Evolutionary conservation across 2,797 vertebrate species (phyloP).

Genomic region (Catostomus latipinnis): DNA sequence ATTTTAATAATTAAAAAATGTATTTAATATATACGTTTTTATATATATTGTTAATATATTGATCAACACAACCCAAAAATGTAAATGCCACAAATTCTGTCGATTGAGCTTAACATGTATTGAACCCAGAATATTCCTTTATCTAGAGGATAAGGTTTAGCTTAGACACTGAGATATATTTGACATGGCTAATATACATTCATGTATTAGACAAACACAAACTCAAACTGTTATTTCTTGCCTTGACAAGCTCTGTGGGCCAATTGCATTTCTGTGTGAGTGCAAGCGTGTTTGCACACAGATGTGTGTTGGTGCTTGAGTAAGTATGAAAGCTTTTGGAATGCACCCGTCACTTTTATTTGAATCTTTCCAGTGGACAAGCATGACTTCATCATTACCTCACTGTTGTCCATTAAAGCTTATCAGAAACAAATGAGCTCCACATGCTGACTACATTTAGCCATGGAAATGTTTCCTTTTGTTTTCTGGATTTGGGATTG

Average conservation of each 20-base stretch:
- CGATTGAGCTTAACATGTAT: background rate
- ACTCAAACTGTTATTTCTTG: conserved; percentile 10
- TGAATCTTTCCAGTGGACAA: conserved; percentile 76
- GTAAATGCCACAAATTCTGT: too few relatives aligned
- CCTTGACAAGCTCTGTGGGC: conserved; percentile 18
- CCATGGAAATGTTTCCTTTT: conserved; percentile 69
- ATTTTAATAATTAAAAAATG: too few relatives aligned
- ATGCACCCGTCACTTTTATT: conserved; percentile 59
- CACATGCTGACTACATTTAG: conserved; percentile 66
- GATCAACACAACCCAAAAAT: too few relatives aligned
- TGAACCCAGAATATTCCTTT: background rate
- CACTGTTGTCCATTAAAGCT: conserved; percentile 71
- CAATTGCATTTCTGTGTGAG: background rate
- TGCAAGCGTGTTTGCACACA: background rate
- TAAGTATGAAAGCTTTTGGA: conserved; percentile 45
- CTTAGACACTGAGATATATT: background rate
- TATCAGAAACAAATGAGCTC: conserved; percentile 78
- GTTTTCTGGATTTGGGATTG: conserved; percentile 25
- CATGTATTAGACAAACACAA: background rate
- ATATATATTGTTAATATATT: too few relatives aligned
- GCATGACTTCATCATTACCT: conserved; percentile 80
- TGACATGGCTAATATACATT: background rate
- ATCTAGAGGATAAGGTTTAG: background rate
- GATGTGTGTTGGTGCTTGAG: conserved; percentile 19
- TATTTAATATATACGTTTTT: too few relatives aligned